These are phyloP conservation scores for Halcyon badia DNA, from an alignment of 2,797 vertebrate genomes.

Conservation along the genomic window DNA sequence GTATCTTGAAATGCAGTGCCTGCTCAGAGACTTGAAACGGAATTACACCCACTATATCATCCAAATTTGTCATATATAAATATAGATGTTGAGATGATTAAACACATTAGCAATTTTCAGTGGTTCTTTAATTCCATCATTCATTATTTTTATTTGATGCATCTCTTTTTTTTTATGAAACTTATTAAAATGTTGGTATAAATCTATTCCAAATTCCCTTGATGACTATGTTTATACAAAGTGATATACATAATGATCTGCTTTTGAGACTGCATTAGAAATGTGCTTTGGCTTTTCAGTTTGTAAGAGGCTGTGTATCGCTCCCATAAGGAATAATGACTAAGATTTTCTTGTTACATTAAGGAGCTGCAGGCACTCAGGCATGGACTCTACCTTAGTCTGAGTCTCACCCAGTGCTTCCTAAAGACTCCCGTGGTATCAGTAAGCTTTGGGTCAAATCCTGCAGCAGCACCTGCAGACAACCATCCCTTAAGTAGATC, in stretches of 20 bases:
- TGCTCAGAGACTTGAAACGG: constrained; percentile 29
- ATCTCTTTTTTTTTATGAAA: constrained; percentile 66
- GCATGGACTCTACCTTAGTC: neutral
- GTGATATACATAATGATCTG: constrained; percentile 70
- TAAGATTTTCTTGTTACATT: neutral
- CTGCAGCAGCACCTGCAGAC: neutral
- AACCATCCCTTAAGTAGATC: neutral
- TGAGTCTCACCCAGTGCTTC: neutral
- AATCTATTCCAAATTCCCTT: constrained; percentile 65
- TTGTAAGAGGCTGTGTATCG: constrained; percentile 1
- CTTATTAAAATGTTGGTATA: constrained; percentile 75
- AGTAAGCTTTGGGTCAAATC: neutral
- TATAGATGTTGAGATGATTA: constrained; percentile 73
- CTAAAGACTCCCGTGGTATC: neutral
- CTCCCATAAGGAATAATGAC: constrained; percentile 42
- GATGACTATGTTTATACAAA: constrained; percentile 71
- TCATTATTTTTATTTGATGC: constrained; percentile 76
- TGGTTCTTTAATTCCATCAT: constrained; percentile 67
- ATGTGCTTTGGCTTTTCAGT: constrained; percentile 32
- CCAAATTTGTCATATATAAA: constrained; percentile 73
- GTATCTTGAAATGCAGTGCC: neutral
- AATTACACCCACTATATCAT: constrained; percentile 48
- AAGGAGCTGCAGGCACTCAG: constrained; percentile 11
- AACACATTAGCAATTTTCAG: constrained; percentile 71
- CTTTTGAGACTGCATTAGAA: constrained; percentile 62